Evolutionary conservation across 2,797 vertebrate genomes (phyloP), one percentile per base, ranked within the genome.

Genomic region (Neostethus bicornis): DNA sequence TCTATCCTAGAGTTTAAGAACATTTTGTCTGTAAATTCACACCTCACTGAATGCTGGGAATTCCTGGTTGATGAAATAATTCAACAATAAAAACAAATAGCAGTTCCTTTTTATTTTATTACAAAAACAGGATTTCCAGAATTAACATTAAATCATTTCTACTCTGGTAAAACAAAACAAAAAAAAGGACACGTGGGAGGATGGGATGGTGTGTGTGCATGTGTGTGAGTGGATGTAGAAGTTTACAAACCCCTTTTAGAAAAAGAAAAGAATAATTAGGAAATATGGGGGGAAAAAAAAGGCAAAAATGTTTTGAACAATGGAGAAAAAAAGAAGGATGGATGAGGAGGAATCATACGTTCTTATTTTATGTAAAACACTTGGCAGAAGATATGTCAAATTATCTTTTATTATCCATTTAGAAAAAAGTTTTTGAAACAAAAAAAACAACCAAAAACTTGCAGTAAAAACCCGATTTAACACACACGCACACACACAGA

Each of bases 101-200:
- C 70, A 80, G 70, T 85, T 90, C 66, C 67, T 89, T 90, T 87
- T 77, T 77, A 83, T 91, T 90, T 91, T 89, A 89, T 90, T 91
- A 86, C 84, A 91, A 90, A 90, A 86, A 80, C 68, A 73, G 38
- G 46, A 80, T 77, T 80, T 80, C 85, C 55, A 79, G 78, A 87
- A 85, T 85, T 57, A 85, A 90, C 82, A 88, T 84, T 85, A 88
- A 86, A 83, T 81, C 82, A 80, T 78, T 84, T 75, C 86, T 89
- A 90, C 73, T 79, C 58, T 57, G 65, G 70, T 61, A 53, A 67
- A 53, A 66, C 38, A 66, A 52, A 44, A 44, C 39, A 37, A 52
- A 60, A 35, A 49, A 28, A 66, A 45, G 52, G 62, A 64, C 45
- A 80, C 45, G 73, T 77, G 64, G 70, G 70, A 35, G 60, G 59